A percentile compares a stretch with the other conserved stretches of the same genome.
Evolutionary conservation across 2,888 invertebrate genomes (phyloP).

Genomic region (Conchocele bisecta): DNA sequence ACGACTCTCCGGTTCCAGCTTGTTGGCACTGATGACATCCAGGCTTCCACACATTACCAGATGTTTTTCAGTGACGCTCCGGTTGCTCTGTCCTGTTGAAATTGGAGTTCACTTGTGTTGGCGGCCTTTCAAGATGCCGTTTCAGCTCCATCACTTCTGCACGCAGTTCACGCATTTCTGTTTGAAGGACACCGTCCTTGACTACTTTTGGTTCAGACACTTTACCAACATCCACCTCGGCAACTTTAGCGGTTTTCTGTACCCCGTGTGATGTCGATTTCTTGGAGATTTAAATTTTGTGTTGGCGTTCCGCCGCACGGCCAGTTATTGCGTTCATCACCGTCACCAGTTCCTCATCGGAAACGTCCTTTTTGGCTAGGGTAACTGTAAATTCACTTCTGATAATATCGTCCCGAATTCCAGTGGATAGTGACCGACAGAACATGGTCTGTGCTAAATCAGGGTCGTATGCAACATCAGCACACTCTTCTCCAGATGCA

Average conservation of each 20-base stretch:
- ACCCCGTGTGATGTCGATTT: too few relatives aligned
- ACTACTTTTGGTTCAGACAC: not conserved
- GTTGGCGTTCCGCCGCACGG: not conserved
- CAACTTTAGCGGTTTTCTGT: too few relatives aligned
- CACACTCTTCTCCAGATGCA: slow-evolving; percentile 11
- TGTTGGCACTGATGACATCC: not conserved
- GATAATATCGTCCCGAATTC: slow-evolving; percentile 7
- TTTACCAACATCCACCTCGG: too few relatives aligned
- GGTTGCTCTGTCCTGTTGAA: too few relatives aligned
- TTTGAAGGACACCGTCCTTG: slow-evolving; percentile 14
- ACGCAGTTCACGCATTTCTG: slow-evolving; percentile 3
- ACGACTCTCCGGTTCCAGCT: not conserved
- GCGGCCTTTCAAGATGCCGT: too few relatives aligned
- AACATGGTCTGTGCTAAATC: slow-evolving; percentile 3
- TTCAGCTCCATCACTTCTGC: too few relatives aligned
- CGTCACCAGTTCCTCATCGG: slow-evolving; percentile 12
- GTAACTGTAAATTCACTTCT: not conserved
- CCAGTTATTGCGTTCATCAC: slow-evolving; percentile 3
- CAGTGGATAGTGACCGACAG: slow-evolving; percentile 10
- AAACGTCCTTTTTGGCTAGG: not conserved
- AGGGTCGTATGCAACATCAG: not conserved
- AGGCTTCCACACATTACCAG: not conserved
- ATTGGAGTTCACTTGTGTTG: too few relatives aligned
- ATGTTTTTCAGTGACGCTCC: too few relatives aligned
- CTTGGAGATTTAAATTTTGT: too few relatives aligned